Conservation (phyloP, 2,888 invertebrate genomes). For the Drosophila tripunctata region DNA sequence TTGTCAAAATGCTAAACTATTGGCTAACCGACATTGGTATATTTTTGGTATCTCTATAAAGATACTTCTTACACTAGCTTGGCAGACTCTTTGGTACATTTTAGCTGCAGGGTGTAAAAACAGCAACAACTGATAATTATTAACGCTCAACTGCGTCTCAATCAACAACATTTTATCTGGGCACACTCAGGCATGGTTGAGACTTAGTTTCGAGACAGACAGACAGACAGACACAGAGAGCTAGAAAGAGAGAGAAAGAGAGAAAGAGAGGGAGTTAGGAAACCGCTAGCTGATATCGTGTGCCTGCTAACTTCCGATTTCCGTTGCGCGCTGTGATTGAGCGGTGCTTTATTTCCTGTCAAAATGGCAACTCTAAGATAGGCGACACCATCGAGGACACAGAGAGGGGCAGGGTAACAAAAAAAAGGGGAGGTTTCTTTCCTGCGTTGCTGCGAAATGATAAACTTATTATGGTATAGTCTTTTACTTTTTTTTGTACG, state of each 20-base stretch:
- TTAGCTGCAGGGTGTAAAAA: not conserved
- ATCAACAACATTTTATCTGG: constrained; percentile 76
- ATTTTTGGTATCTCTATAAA: too few relatives aligned
- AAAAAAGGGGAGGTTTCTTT: constrained; percentile 1
- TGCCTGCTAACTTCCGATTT: constrained; percentile 78
- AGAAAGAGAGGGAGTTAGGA: constrained; percentile 46
- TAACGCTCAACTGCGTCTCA: constrained; percentile 75
- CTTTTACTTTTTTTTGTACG: constrained; percentile 16
- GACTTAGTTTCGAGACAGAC: constrained; percentile 9
- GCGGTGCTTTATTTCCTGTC: constrained; percentile 73
- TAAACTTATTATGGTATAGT: constrained; percentile 68
- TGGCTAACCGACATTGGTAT: too few relatives aligned
- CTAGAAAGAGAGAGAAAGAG: not conserved
- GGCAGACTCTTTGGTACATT: not conserved
- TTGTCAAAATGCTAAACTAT: too few relatives aligned
- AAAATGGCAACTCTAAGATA: constrained; percentile 48
- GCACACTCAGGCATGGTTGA: constrained; percentile 45
- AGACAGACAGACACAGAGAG: not conserved
- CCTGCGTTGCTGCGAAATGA: constrained; percentile 30
- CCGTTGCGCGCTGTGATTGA: constrained; percentile 71
- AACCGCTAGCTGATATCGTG: constrained; percentile 72
- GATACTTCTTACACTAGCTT: too few relatives aligned
- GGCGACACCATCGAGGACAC: constrained; percentile 42
- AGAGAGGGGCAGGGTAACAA: not conserved
- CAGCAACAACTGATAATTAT: constrained; percentile 66